phyloP scores from a whole-genome alignment of 2,888 invertebrate genomes.

The Colletes collaris region DNA sequence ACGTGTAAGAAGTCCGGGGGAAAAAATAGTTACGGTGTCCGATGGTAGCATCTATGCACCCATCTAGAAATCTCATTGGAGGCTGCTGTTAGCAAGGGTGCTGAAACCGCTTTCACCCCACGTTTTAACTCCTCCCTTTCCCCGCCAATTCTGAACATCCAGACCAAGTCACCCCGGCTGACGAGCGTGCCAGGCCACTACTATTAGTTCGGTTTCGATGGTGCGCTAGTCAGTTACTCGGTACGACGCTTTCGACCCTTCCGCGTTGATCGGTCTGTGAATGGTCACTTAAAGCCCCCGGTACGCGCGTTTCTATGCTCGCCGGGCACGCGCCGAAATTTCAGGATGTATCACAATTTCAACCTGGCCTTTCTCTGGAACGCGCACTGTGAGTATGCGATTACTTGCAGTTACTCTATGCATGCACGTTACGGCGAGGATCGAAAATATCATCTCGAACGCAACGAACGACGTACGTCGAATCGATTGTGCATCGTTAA shows the following conservation, averaged over 20 bases:
- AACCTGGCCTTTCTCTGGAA: conserved; percentile 80
- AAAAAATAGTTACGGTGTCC: conserved; percentile 17
- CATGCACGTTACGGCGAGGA: not conserved
- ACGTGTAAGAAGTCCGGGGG: not conserved
- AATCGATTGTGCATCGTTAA: not conserved
- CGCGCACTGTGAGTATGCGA: conserved; percentile 74
- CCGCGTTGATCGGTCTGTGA: conserved; percentile 59
- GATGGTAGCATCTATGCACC: conserved; percentile 25
- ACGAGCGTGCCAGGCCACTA: conserved; percentile 71
- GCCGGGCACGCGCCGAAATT: conserved; percentile 23
- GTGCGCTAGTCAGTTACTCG: conserved; percentile 77
- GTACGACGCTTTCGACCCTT: conserved; percentile 72
- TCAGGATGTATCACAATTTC: conserved; percentile 79
- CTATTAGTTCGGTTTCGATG: conserved; percentile 80
- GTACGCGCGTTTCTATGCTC: conserved; percentile 34
- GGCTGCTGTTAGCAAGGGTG: conserved; percentile 45
- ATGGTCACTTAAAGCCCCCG: conserved; percentile 67
- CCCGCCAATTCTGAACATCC: conserved; percentile 53
- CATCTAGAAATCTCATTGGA: conserved; percentile 52
- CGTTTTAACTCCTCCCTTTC: conserved; percentile 57
- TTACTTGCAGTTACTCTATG: not conserved
- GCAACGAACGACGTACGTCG: not conserved
- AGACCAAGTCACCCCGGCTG: conserved; percentile 76
- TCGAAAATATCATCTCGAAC: not conserved
- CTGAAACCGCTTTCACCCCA: conserved; percentile 52